These are phyloP conservation scores for Ridgeia piscesae DNA, from an alignment of 1,140 invertebrate genomes.

Conservation along the genomic window DNA sequence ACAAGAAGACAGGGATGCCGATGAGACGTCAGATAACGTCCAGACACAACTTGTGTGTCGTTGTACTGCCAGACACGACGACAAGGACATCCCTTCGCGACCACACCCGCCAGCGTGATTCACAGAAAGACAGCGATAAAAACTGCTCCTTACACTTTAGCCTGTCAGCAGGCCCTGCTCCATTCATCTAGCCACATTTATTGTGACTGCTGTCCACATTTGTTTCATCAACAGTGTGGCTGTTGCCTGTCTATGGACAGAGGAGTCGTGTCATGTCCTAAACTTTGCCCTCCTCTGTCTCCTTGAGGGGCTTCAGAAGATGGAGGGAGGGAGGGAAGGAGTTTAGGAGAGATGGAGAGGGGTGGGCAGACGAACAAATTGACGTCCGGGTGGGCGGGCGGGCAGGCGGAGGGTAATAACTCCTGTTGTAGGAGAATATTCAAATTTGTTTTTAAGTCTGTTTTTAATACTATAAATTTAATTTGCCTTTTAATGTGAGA, in stretches of 20 bases:
- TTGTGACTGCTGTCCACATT: background rate
- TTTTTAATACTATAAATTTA: no score
- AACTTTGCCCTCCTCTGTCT: background rate
- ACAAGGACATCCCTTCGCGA: background rate
- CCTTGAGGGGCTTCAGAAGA: background rate
- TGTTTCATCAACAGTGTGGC: background rate
- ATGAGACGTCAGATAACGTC: background rate
- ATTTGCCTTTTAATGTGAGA: no score
- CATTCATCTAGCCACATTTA: background rate
- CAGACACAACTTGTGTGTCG: background rate
- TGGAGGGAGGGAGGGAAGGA: no score
- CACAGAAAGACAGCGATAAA: background rate
- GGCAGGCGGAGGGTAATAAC: no score
- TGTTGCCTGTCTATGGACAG: background rate
- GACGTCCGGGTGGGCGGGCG: no score
- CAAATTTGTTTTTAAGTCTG: no score
- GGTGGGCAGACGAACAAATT: background rate
- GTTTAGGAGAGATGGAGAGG: background rate
- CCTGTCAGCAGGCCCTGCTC: background rate
- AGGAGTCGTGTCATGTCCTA: background rate
- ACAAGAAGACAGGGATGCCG: background rate
- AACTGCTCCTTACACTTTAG: constrained; percentile 5
- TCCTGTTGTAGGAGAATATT: no score
- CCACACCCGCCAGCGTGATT: background rate
- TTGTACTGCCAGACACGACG: background rate